Percentiles rank a stretch among this genome's conserved stretches.
These are phyloP conservation scores for Porites cylindrica DNA, from an alignment of 92 coral and sea anemone genomes.

Conservation along the genomic window DNA sequence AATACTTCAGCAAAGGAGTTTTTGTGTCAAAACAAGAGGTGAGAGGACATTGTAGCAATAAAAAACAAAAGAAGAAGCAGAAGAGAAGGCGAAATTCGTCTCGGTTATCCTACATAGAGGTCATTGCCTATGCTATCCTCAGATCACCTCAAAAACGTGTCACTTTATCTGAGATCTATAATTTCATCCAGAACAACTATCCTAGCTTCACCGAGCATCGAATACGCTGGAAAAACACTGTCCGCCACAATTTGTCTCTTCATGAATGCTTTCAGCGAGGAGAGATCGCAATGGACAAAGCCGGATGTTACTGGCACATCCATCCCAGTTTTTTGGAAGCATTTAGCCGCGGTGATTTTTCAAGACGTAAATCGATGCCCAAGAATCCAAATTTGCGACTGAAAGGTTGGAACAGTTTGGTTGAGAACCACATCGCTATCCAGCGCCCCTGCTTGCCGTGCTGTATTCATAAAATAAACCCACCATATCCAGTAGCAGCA, in stretches of 20 bases:
- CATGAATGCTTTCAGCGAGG: not conserved
- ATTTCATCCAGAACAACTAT: not conserved
- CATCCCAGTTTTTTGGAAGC: not conserved
- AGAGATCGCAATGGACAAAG: not conserved
- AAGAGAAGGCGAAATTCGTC: not conserved
- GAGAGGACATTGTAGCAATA: not conserved
- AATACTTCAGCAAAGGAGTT: too few relatives aligned
- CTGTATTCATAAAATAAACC: too few relatives aligned
- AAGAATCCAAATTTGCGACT: not conserved
- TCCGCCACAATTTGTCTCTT: not conserved
- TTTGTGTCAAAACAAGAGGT: too few relatives aligned
- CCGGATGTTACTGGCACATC: not conserved
- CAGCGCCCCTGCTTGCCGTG: too few relatives aligned
- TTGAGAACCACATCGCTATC: not conserved
- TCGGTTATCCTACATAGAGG: not conserved
- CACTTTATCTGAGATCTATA: not conserved
- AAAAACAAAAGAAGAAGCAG: not conserved
- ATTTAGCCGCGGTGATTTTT: not conserved
- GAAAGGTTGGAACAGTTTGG: not conserved
- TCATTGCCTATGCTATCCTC: not conserved
- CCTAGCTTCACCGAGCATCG: not conserved
- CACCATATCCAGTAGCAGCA: too few relatives aligned
- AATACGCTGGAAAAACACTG: not conserved
- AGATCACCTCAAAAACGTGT: not conserved
- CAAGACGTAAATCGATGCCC: not conserved